phyloP scores from a whole-genome alignment of 2,888 invertebrate genomes.

The Bombylius major region DNA sequence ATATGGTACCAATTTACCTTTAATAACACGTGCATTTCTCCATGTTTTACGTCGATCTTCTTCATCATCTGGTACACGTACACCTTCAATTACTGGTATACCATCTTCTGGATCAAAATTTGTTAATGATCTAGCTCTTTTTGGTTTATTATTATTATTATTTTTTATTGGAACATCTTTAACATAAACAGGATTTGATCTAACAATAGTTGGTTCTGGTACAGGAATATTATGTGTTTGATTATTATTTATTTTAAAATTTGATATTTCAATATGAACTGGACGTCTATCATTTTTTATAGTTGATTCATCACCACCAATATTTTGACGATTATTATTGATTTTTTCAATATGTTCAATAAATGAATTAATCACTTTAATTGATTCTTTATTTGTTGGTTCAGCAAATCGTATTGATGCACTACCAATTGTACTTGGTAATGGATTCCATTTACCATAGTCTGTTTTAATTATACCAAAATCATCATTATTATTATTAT shows the following conservation, averaged over 20 bases:
- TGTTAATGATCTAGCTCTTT: constrained; percentile 51
- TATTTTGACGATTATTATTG: not conserved
- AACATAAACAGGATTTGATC: constrained; percentile 50
- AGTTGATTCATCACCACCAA: constrained; percentile 22
- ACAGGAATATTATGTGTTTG: constrained; percentile 38
- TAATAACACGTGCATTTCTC: constrained; percentile 80
- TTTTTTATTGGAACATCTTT: constrained; percentile 27
- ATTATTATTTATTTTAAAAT: constrained; percentile 38
- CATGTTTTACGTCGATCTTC: constrained; percentile 65
- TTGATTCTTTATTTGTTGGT: constrained; percentile 13
- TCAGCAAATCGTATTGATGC: constrained; percentile 19
- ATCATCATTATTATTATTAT: not conserved
- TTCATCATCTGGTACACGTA: constrained; percentile 72
- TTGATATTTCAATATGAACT: constrained; percentile 41
- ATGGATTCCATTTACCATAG: constrained; percentile 34
- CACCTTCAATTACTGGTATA: constrained; percentile 68
- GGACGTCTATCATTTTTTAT: constrained; percentile 45
- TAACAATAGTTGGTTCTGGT: constrained; percentile 55
- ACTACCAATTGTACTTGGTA: constrained; percentile 14
- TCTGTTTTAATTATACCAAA: not conserved
- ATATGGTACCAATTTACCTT: constrained; percentile 66
- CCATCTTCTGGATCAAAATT: constrained; percentile 52
- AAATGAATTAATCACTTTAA: constrained; percentile 17
- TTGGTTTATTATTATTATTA: constrained; percentile 35
- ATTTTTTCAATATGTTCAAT: constrained; percentile 16